Conservation (phyloP, 2,113 vertebrate genomes). For the Microtus ochrogaster region DNA sequence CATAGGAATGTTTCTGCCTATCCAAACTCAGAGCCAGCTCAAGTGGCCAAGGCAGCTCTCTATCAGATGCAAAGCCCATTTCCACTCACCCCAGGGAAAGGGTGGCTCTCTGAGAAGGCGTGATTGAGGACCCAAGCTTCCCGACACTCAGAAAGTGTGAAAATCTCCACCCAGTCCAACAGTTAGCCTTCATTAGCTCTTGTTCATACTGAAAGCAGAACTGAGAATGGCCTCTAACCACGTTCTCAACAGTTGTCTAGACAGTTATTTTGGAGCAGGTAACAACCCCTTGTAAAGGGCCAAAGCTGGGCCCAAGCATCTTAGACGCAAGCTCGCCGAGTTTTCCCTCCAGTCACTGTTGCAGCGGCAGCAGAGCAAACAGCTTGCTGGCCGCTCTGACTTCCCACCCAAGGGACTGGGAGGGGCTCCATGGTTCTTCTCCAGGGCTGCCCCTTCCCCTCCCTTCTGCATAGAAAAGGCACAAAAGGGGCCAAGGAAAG, state of each 20-base stretch:
- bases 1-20: background rate
- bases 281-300: background rate
- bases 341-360: background rate
- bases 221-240: background rate
- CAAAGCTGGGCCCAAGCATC: background rate
- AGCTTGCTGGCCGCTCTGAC: background rate
- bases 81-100: background rate
- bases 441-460: background rate
- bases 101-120: background rate
- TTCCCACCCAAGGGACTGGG: background rate
- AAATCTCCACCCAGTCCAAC: background rate
- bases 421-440: background rate
- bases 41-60: background rate
- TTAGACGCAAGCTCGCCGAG: background rate
- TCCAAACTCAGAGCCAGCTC: background rate
- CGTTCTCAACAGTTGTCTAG: background rate
- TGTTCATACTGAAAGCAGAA: background rate
- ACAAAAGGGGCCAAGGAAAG: slow-evolving; percentile 34
- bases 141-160: background rate
- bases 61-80: background rate
- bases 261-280: background rate
- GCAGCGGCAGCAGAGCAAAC: background rate
- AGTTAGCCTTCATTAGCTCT: background rate
- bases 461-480: slow-evolving; percentile 51
- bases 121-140: background rate